Evolutionary conservation across 2,888 invertebrate species (phyloP).

Genomic region (Linnaemya vulpina): DNA sequence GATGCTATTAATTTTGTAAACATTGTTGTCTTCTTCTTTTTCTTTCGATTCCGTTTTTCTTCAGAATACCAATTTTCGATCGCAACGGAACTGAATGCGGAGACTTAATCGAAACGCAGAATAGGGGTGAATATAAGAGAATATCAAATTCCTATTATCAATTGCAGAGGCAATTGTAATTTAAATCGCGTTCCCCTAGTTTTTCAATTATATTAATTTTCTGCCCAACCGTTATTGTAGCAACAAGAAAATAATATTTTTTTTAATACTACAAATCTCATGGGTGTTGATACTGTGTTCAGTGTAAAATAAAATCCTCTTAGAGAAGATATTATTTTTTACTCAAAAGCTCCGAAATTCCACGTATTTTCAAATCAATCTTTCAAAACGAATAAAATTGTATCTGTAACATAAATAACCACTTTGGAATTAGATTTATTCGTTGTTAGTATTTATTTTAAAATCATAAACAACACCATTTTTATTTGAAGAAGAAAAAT

Average conservation of each 20-base stretch:
- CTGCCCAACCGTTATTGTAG: background rate
- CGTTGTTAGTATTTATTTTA: constrained; percentile 13
- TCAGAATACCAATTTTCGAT: too few relatives aligned
- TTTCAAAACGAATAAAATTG: background rate
- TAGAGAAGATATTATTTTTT: background rate
- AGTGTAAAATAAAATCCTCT: background rate
- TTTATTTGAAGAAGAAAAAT: constrained; percentile 12
- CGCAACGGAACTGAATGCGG: too few relatives aligned
- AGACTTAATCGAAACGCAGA: too few relatives aligned
- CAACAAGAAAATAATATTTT: background rate
- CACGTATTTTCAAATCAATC: background rate
- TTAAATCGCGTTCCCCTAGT: too few relatives aligned
- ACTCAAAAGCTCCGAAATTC: constrained; percentile 1
- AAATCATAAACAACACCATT: constrained; percentile 26
- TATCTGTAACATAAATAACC: constrained; percentile 14
- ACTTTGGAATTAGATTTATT: constrained; percentile 9
- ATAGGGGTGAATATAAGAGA: too few relatives aligned
- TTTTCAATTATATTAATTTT: too few relatives aligned
- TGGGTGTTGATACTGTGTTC: background rate
- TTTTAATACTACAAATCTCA: background rate
- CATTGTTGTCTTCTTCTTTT: too few relatives aligned
- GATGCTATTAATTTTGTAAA: too few relatives aligned
- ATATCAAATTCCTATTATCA: too few relatives aligned
- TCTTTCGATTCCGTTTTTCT: too few relatives aligned
- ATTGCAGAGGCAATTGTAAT: too few relatives aligned